Percentiles rank a stretch among this genome's conserved stretches.
Evolutionary conservation across 2,888 invertebrate genomes (phyloP).

Genomic region (Andrena camellia): DNA sequence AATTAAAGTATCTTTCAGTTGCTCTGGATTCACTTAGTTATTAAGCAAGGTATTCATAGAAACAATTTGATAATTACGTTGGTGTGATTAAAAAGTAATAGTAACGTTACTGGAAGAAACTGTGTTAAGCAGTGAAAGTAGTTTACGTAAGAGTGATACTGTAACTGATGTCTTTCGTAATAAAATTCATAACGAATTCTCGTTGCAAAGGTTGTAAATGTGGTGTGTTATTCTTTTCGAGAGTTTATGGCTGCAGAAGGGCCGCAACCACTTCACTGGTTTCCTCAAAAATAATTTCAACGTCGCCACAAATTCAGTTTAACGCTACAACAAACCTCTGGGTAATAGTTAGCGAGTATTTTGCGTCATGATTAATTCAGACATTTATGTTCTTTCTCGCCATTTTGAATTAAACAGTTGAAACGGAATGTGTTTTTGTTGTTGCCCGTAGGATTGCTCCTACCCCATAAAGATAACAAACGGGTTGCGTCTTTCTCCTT

Average conservation of each 20-base stretch:
- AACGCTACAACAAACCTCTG: conserved; percentile 24
- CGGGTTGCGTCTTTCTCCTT: conserved; percentile 49
- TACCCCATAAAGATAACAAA: conserved; percentile 63
- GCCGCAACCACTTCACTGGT: not conserved
- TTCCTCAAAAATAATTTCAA: conserved; percentile 31
- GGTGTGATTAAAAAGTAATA: not conserved
- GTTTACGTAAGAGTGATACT: not conserved
- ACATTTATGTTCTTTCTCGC: conserved; percentile 54
- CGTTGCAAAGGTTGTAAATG: not conserved
- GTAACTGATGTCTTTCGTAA: conserved; percentile 1
- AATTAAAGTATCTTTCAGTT: no score
- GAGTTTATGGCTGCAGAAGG: conserved; percentile 2
- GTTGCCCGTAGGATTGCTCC: conserved; percentile 42
- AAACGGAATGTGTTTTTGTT: conserved; percentile 58
- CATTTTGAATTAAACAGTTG: conserved; percentile 57
- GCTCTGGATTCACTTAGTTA: no score
- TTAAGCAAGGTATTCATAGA: no score
- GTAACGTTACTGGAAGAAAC: not conserved
- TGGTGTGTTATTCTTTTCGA: not conserved
- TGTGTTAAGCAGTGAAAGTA: conserved; percentile 3
- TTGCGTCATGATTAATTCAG: conserved; percentile 50
- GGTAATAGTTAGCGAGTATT: conserved; percentile 32
- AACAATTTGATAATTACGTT: no score
- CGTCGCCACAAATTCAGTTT: conserved; percentile 29
- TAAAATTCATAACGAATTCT: conserved; percentile 19